phyloP scores from a whole-genome alignment of 2,113 vertebrate species.

The Hippocampus mohnikei region DNA sequence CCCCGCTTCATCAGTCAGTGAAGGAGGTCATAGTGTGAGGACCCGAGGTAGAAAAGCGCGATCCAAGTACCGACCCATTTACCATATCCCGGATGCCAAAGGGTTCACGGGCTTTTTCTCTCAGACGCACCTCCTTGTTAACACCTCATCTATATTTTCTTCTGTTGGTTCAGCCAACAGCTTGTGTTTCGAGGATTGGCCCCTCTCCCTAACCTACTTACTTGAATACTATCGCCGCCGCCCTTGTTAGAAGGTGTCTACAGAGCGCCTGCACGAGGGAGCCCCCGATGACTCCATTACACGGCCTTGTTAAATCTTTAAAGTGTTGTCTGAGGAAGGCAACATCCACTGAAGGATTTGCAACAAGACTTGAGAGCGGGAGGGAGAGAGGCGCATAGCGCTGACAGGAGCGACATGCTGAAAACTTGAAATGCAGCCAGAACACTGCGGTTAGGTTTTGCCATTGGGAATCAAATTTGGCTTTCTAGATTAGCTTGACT shows the following conservation, averaged over 20 bases:
- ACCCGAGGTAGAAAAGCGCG: too few relatives aligned
- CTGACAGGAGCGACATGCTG: background rate
- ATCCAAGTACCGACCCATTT: too few relatives aligned
- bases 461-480: background rate
- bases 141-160: conserved; percentile 48
- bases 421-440: background rate
- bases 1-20: too few relatives aligned
- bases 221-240: conserved; percentile 34
- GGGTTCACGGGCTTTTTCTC: background rate
- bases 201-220: conserved; percentile 25
- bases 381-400: conserved; percentile 22
- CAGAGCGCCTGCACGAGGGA: conserved; percentile 24
- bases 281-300: conserved; percentile 26
- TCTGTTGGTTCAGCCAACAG: conserved; percentile 31
- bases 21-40: too few relatives aligned
- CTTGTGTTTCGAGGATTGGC: conserved; percentile 36
- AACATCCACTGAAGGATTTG: conserved; percentile 44
- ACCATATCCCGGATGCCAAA: background rate
- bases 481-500: background rate
- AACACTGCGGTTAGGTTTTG: background rate
- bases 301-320: conserved; percentile 48
- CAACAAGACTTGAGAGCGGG: conserved; percentile 18
- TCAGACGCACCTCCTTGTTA: conserved; percentile 17
- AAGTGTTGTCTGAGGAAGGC: conserved; percentile 45
- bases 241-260: conserved; percentile 31